Conservation (phyloP, 2,888 invertebrate genomes). For the Archips xylosteana region DNA sequence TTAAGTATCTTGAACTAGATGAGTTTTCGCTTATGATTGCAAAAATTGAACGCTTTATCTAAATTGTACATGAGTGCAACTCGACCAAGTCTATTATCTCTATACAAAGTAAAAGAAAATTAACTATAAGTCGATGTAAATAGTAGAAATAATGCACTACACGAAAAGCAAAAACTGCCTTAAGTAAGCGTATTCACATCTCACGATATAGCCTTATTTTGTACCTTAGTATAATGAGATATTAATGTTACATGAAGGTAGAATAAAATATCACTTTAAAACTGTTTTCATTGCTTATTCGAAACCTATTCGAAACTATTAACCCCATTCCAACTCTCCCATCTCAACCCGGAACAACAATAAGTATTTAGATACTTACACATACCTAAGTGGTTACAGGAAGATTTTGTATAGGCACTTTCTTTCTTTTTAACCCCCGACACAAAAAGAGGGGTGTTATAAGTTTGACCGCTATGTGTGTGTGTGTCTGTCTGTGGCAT, state of each 20-base stretch:
- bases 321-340: background rate
- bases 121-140: constrained; percentile 61
- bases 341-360: background rate
- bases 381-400: too few species aligned
- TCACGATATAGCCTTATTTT: constrained; percentile 84
- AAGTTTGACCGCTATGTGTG: too few species aligned
- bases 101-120: constrained; percentile 54
- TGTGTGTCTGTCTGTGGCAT: too few species aligned
- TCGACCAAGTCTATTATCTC: constrained; percentile 72
- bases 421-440: too few species aligned
- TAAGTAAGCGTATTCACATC: constrained; percentile 79
- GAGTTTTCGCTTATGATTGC: constrained; percentile 56
- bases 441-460: too few species aligned
- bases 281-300: constrained; percentile 56
- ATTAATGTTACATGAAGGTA: constrained; percentile 52
- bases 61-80: constrained; percentile 61
- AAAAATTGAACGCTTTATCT: constrained; percentile 69
- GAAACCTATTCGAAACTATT: background rate
- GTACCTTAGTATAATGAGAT: constrained; percentile 67
- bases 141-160: constrained; percentile 70
- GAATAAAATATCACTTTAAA: constrained; percentile 62
- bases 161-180: constrained; percentile 81
- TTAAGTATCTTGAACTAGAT: constrained; percentile 38
- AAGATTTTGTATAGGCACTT: too few species aligned
- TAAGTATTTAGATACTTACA: too few species aligned